Conservation (phyloP, 1,140 invertebrate species). For the Apis dorsata region DNA sequence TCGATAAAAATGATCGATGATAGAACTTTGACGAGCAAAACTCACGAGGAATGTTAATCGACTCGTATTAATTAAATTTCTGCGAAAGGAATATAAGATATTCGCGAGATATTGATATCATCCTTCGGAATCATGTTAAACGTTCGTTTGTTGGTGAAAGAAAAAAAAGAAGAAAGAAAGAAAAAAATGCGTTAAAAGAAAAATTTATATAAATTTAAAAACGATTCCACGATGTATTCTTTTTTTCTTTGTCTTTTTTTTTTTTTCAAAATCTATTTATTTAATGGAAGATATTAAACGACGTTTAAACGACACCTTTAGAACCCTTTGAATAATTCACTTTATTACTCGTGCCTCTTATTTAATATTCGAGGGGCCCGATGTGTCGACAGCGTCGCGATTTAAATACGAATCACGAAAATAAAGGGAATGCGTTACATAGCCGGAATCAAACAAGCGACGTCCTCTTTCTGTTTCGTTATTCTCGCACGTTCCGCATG, state of each 20-base stretch:
- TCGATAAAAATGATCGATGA: neutral
- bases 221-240: neutral
- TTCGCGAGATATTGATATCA: no score
- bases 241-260: neutral
- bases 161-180: no score
- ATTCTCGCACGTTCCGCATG: slow-evolving; percentile 42
- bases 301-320: no score
- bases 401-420: slow-evolving; percentile 11
- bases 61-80: slow-evolving; percentile 19
- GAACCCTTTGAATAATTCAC: neutral
- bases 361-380: neutral
- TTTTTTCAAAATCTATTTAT: no score
- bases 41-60: slow-evolving; percentile 6
- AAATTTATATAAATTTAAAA: neutral
- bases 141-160: neutral
- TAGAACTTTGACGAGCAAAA: neutral
- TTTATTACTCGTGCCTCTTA: neutral
- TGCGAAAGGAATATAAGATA: neutral
- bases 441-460: slow-evolving; percentile 28
- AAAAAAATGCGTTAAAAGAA: neutral
- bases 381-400: neutral
- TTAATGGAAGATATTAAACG: no score
- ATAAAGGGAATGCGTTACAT: slow-evolving; percentile 1
- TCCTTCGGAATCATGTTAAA: neutral
- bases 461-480: slow-evolving; percentile 40